Percentiles rank a stretch among this genome's conserved stretches.
Evolutionary conservation across 2,797 vertebrate genomes (phyloP).

Genomic region (Ispidina lecontei): DNA sequence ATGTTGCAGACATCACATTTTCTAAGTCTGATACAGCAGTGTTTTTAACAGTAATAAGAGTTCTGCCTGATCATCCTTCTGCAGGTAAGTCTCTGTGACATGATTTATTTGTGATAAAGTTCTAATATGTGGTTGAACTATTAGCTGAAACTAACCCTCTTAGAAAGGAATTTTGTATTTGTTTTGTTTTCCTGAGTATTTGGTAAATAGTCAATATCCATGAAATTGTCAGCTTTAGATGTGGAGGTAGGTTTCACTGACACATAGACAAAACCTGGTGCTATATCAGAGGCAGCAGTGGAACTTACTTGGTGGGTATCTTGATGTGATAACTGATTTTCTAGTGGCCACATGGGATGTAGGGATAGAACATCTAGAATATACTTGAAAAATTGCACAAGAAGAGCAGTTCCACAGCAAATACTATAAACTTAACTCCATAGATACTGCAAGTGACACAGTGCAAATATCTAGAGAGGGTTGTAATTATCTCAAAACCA

Average conservation of each 20-base stretch:
- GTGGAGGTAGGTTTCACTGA: neutral
- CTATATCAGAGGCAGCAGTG: neutral
- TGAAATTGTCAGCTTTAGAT: neutral
- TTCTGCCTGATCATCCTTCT: neutral
- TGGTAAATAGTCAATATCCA: neutral
- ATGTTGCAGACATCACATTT: neutral
- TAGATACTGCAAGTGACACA: neutral
- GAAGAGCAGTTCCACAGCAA: neutral
- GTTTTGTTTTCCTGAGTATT: neutral
- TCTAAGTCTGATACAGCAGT: neutral
- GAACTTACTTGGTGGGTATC: neutral
- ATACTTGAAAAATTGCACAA: neutral
- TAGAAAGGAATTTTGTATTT: neutral
- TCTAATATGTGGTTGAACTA: neutral
- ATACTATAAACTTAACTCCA: neutral
- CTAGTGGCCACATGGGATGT: neutral
- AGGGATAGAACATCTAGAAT: neutral
- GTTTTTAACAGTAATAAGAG: neutral
- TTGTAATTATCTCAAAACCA: neutral
- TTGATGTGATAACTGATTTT: neutral
- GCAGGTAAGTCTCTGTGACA: neutral
- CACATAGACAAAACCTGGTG: neutral
- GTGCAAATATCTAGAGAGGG: neutral
- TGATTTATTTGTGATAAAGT: neutral
- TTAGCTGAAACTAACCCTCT: neutral